Evolutionary conservation across 1,140 invertebrate species (phyloP).

Genomic region (Cherax destructor): DNA sequence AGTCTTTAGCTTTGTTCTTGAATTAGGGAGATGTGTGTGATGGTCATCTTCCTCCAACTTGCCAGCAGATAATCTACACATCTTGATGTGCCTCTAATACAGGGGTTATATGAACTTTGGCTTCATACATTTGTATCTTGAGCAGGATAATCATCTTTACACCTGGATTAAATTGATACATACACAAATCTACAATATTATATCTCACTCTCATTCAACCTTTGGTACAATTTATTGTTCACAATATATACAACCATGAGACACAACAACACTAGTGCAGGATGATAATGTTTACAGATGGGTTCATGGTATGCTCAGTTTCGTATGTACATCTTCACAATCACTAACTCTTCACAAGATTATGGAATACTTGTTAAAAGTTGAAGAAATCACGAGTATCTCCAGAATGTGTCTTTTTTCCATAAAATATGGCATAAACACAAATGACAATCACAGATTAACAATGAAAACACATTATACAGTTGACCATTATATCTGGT

Average conservation of each 20-base stretch:
- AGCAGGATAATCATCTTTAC: conserved; percentile 63
- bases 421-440: not conserved
- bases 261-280: conserved; percentile 39
- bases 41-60: conserved; percentile 48
- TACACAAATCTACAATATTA: conserved; percentile 67
- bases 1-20: not conserved
- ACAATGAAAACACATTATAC: not conserved
- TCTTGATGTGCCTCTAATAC: conserved; percentile 48
- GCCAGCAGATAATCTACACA: conserved; percentile 40
- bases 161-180: conserved; percentile 57
- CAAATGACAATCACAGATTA: not conserved
- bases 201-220: conserved; percentile 67
- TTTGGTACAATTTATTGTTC: conserved; percentile 61
- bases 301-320: conserved; percentile 37
- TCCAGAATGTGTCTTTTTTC: not conserved
- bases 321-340: conserved; percentile 30
- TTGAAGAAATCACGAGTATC: conserved; percentile 10
- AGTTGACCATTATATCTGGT: conserved; percentile 7
- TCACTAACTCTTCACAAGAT: conserved; percentile 23
- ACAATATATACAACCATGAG: conserved; percentile 55
- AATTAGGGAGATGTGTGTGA: conserved; percentile 6
- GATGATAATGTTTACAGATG: conserved; percentile 56
- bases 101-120: conserved; percentile 66
- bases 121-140: conserved; percentile 67
- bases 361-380: conserved; percentile 19